Conservation (phyloP, 2,797 vertebrate genomes). For the Cossypha niveicapilla region DNA sequence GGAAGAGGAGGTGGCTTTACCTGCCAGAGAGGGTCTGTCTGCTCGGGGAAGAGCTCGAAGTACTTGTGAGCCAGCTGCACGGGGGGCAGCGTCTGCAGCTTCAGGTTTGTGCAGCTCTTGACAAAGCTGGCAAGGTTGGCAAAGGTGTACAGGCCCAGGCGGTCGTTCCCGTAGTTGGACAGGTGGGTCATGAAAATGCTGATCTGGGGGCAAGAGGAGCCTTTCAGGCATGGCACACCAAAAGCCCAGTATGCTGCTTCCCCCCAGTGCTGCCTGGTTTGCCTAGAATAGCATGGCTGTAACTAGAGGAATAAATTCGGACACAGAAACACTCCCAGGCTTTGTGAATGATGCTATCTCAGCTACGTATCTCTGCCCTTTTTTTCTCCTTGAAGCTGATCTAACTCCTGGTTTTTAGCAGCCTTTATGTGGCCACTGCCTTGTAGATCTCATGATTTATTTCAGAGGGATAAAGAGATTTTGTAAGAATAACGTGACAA, state of each 20-base stretch:
- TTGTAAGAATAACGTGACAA: not conserved
- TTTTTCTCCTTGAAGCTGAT: not conserved
- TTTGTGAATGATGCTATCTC: not conserved
- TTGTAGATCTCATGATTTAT: not conserved
- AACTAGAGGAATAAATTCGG: not conserved
- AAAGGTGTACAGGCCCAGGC: slow-evolving; percentile 94
- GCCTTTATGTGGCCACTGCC: not conserved
- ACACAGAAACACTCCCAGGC: not conserved
- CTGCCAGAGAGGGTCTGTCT: slow-evolving; percentile 95
- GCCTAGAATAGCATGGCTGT: not conserved
- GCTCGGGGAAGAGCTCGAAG: slow-evolving; percentile 92
- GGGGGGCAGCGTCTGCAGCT: slow-evolving; percentile 87
- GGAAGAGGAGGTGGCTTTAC: slow-evolving; percentile 62
- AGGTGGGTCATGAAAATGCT: slow-evolving; percentile 99
- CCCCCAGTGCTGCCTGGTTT: not conserved
- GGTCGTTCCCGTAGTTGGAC: slow-evolving; percentile 95
- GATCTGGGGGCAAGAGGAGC: slow-evolving; percentile 78
- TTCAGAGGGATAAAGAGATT: not conserved
- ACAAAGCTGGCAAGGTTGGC: slow-evolving; percentile 91
- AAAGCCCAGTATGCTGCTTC: rapidly evolving
- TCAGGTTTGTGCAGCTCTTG: slow-evolving; percentile 89
- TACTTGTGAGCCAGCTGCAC: slow-evolving; percentile 90
- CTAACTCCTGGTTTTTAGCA: not conserved
- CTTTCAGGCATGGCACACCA: not conserved
- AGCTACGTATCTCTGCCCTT: not conserved